A percentile compares a stretch with the other conserved stretches of the same genome.
These are phyloP conservation scores for Agrenia bidenticulata DNA, from an alignment of 2,888 invertebrate species.

Conservation along the genomic window DNA sequence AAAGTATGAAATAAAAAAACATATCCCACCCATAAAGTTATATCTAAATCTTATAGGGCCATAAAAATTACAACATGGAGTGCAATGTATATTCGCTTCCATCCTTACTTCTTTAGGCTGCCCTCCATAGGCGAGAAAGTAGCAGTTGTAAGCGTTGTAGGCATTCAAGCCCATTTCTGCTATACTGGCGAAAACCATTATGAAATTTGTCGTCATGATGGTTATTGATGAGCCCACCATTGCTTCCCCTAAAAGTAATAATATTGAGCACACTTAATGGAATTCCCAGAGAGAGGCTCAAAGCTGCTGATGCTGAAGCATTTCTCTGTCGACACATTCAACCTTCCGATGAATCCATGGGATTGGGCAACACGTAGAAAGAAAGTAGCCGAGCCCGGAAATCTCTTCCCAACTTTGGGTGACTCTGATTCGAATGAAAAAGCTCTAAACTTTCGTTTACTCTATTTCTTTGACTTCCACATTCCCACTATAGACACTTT, in stretches of 20 bases:
- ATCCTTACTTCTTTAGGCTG: conserved; percentile 45
- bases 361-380: conserved; percentile 14
- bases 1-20: no score
- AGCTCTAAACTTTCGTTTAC: no score
- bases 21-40: no score
- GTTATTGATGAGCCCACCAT: conserved; percentile 50
- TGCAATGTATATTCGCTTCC: conserved; percentile 8
- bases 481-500: no score
- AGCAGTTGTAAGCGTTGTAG: conserved; percentile 52
- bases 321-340: conserved; percentile 4
- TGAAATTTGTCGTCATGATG: conserved; percentile 50
- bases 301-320: conserved; percentile 24
- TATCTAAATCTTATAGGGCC: no score
- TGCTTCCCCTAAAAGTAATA: conserved; percentile 36
- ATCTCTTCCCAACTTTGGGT: conserved; percentile 4
- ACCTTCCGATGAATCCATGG: no score
- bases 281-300: conserved; percentile 26
- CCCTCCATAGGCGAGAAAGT: conserved; percentile 50
- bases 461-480: no score
- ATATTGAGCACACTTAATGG: conserved; percentile 32
- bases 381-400: not conserved
- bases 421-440: no score
- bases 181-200: conserved; percentile 48
- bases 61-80: not conserved
- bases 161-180: conserved; percentile 48